Evolutionary conservation across 1,140 invertebrate genomes (phyloP), one percentile per base, ranked within the genome.

Genomic region (Leptestheria dahalacensis): DNA sequence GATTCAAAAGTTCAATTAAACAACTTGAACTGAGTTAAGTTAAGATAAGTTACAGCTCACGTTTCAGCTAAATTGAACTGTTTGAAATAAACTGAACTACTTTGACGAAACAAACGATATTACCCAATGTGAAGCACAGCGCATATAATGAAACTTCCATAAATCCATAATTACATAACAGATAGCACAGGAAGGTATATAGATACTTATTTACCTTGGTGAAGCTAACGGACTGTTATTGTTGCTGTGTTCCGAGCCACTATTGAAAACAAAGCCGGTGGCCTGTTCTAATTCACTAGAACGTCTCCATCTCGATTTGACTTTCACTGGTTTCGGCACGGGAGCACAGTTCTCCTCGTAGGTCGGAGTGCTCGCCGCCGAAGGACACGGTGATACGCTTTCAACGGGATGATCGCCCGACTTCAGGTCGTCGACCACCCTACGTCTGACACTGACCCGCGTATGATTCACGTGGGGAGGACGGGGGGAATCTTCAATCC

Each of bases 251-350:
- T 55, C 53, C 29, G 53, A 55, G 21, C 33, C 33, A 12, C 53
- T 33, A 20, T 55, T 55, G 9, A 26, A 33, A 11, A 62, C 55
- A 50, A 29, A 29, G 29, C 24, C 59, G 15, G 48, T 59, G 24
- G 56, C 59, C 41, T 51, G 54, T 66, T 91, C 87, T 47, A 88
- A 72, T 70, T 91, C 87, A 73, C 85, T 88, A 1, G 82, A 86
- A 61, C 86, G 72, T 52, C 86, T 71, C 87, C 88, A 91, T 24
- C 87, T 74, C 3, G 86, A 88, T 70, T 91, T 91, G 0, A 91
- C 85, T 75, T 89, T 89, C 4, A 86, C 82, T 1, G 84, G 85
- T 72, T 82, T 84, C n/a, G 55, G 24, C 10, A 48, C 48, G 33
- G 23, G 25, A 55, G 24, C 23, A 29, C 26, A 12, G 53, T 28